These are phyloP conservation scores for Diarsia mendica DNA, from an alignment of 2,888 invertebrate genomes.

Conservation along the genomic window DNA sequence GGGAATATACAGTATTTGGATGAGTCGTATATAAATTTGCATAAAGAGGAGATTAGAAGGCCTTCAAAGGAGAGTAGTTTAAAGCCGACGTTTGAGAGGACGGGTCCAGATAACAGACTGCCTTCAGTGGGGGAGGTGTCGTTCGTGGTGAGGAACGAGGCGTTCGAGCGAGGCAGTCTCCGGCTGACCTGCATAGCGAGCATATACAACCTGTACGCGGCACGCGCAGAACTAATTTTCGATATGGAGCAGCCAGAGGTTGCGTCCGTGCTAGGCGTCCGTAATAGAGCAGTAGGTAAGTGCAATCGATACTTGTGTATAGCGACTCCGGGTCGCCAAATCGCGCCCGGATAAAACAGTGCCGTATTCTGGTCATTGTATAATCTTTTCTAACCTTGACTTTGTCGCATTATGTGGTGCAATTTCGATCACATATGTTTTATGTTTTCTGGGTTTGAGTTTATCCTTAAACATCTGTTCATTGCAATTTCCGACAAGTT, in stretches of 20 bases:
- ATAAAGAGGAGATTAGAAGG: slow-evolving; percentile 87
- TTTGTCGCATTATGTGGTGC: slow-evolving; percentile 8
- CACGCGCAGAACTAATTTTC: slow-evolving; percentile 91
- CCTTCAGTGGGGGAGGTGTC: slow-evolving; percentile 88
- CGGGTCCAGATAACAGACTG: slow-evolving; percentile 84
- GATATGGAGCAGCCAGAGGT: slow-evolving; percentile 94
- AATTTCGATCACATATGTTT: background rate
- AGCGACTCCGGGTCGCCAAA: slow-evolving; percentile 54
- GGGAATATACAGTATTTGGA: slow-evolving; percentile 86
- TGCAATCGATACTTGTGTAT: slow-evolving; percentile 69
- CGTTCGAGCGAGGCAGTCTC: slow-evolving; percentile 92
- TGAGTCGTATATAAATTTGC: slow-evolving; percentile 86
- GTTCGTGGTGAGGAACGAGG: slow-evolving; percentile 91
- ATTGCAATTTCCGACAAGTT: background rate
- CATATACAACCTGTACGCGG: slow-evolving; percentile 92
- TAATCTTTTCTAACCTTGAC: slow-evolving; percentile 26
- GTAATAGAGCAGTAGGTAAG: slow-evolving; percentile 91
- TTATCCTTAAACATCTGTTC: too few species aligned
- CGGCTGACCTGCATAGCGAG: slow-evolving; percentile 92
- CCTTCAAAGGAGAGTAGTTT: slow-evolving; percentile 81
- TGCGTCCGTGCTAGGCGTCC: slow-evolving; percentile 93
- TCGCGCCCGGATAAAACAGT: slow-evolving; percentile 42
- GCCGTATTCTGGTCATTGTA: slow-evolving; percentile 28
- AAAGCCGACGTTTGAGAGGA: slow-evolving; percentile 82
- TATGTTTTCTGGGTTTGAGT: background rate